Evolutionary conservation across 2,888 invertebrate genomes (phyloP).

Genomic region (Brachyopa scutellaris): DNA sequence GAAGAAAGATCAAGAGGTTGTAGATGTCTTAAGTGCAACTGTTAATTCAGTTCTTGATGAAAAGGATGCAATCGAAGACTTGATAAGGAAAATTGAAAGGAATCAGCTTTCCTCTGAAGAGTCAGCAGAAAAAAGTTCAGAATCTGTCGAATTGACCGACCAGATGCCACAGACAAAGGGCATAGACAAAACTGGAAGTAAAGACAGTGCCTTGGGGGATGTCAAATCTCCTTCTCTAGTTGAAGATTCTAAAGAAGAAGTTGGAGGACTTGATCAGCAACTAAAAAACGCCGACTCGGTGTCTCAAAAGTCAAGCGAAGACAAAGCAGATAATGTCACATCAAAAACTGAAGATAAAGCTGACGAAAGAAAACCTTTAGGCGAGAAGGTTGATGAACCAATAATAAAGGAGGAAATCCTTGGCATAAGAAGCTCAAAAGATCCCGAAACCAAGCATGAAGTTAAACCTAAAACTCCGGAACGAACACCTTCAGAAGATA

Average conservation of each 20-base stretch:
- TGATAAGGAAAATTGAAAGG: background rate
- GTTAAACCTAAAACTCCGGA: too few species aligned
- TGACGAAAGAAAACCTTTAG: too few species aligned
- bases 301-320: too few species aligned
- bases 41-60: too few species aligned
- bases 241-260: background rate
- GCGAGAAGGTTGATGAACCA: too few species aligned
- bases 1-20: background rate
- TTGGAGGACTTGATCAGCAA: background rate
- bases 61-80: background rate
- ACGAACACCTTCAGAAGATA: too few species aligned
- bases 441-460: too few species aligned
- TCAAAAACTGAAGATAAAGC: too few species aligned
- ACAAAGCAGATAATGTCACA: too few species aligned
- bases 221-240: background rate
- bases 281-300: background rate
- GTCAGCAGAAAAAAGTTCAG: background rate
- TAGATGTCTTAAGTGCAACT: slow-evolving; percentile 5
- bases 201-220: background rate
- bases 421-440: too few species aligned
- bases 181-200: background rate
- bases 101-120: background rate
- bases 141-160: background rate
- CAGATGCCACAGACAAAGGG: background rate
- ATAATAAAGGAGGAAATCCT: too few species aligned